Base-by-base conservation (phyloP, 2,113 vertebrate species). In the Python bivittatus region DNA sequence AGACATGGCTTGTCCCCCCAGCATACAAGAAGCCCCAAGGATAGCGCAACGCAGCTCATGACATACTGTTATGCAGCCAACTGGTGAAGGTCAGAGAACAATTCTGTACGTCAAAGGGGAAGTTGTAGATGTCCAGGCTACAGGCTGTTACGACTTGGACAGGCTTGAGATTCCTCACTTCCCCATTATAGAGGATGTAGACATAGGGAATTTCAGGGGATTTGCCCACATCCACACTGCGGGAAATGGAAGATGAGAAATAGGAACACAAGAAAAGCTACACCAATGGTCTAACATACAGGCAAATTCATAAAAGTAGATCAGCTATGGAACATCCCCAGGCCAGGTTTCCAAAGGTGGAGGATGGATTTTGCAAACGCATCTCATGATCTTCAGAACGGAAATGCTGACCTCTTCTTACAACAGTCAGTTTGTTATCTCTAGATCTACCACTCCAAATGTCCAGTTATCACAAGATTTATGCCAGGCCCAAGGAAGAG, bases 61-160 rank as follows among this genome's bases (percentile, higher is more conserved):
- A 97, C 98, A 97, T 98, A 99, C 99, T 98, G 93, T 98, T 99
- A 91, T 99, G 99, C 27, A 99, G 98, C 99, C 99, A 99, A 96
- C 99, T 99, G 97, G 99, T 99, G 97, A 99, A 99, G 90, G 99
- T 99, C 38, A 99, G 97, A 0, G 99, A 99, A 95, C 99, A 99
- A 95, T 99, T 99, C 97, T 99, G 99, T 22, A 99, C 98, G 1
- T 99, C 99, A 1, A 99, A 99, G 3, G 99, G 99, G 96, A 99
- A 99, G 97, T 98, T 99, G 96, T 99, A 99, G 97, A 99, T 99
- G 96, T 99, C 99, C 27, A 99, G 98, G 89, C 98, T 99, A 93
- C 99, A 99, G 90, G 99, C 98, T 0, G 99, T 99, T 93, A 99
- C 98, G 93, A 99, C 98, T 96, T 99, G 99, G 94, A 99, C 98